phyloP scores from a whole-genome alignment of 2,797 vertebrate genomes.

The Mormyrus proboscirostris region DNA sequence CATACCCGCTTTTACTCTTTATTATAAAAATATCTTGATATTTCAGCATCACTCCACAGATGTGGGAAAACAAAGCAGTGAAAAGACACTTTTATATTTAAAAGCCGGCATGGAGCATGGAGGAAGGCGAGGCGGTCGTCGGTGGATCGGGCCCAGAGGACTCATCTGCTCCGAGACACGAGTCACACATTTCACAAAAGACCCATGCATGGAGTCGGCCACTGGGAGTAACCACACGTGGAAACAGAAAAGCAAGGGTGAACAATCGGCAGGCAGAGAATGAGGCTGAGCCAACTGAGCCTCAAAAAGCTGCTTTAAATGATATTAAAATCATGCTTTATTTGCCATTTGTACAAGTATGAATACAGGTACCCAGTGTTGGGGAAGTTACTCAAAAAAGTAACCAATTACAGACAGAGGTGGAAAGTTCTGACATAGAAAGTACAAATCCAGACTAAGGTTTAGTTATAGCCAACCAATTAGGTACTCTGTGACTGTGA shows the following conservation, averaged over 20 bases:
- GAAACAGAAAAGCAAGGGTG: background rate
- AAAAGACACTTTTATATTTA: constrained; percentile 26
- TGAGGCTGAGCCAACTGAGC: background rate
- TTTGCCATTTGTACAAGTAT: background rate
- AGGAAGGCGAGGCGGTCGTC: background rate
- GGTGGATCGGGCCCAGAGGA: constrained; percentile 7
- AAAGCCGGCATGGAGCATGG: constrained; percentile 23
- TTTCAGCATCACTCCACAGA: constrained; percentile 23
- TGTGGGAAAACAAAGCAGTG: constrained; percentile 13
- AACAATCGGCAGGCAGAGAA: background rate
- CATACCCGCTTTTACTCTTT: constrained; percentile 1
- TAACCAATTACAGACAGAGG: background rate
- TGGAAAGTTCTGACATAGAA: background rate
- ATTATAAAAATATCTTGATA: constrained; percentile 6
- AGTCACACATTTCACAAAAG: constrained; percentile 26
- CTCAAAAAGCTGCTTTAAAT: background rate
- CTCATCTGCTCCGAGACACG: constrained; percentile 5
- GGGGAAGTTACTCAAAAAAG: background rate
- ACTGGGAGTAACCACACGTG: background rate
- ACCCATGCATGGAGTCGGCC: background rate
- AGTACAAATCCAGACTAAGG: background rate
- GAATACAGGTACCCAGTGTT: background rate
- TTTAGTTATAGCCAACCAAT: background rate
- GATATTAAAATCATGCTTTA: background rate
- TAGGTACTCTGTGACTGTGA: background rate